Evolutionary conservation across 2,888 invertebrate genomes (phyloP).

Genomic region (Philereme transversata): DNA sequence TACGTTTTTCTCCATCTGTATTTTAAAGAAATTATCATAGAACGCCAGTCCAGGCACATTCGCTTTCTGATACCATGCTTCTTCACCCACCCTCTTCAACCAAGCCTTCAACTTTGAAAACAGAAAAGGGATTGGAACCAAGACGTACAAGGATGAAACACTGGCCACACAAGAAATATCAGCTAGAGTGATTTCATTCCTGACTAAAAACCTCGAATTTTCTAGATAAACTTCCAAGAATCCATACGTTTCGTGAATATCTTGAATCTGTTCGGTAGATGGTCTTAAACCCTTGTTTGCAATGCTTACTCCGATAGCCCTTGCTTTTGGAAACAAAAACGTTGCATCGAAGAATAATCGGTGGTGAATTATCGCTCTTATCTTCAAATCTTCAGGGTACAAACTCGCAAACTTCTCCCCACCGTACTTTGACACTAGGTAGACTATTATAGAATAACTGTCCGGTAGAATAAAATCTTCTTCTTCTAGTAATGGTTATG

Average conservation of each 20-base stretch:
- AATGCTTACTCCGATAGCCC: background rate
- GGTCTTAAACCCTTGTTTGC: slow-evolving; percentile 1
- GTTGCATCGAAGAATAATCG: background rate
- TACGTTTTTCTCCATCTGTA: background rate
- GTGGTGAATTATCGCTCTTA: slow-evolving; percentile 5
- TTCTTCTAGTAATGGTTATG: background rate
- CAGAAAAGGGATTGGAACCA: slow-evolving; percentile 1
- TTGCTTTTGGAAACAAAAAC: background rate
- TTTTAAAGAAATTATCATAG: background rate
- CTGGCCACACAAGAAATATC: slow-evolving; percentile 11
- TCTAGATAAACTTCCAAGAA: slow-evolving; percentile 19
- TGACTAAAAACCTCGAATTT: slow-evolving; percentile 1
- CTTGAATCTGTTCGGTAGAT: slow-evolving; percentile 1
- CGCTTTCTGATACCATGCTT: slow-evolving; percentile 12
- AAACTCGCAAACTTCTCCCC: background rate
- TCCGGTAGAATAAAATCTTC: background rate
- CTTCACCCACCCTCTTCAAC: slow-evolving; percentile 6
- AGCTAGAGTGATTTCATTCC: slow-evolving; percentile 6
- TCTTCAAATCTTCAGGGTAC: background rate
- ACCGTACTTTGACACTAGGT: background rate
- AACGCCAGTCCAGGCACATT: background rate
- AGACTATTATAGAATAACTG: background rate
- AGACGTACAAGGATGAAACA: slow-evolving; percentile 7
- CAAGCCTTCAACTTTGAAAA: slow-evolving; percentile 1
- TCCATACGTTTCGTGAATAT: slow-evolving; percentile 25